These are phyloP conservation scores for Eleginops maclovinus DNA, from an alignment of 2,113 vertebrate genomes.

Conservation along the genomic window DNA sequence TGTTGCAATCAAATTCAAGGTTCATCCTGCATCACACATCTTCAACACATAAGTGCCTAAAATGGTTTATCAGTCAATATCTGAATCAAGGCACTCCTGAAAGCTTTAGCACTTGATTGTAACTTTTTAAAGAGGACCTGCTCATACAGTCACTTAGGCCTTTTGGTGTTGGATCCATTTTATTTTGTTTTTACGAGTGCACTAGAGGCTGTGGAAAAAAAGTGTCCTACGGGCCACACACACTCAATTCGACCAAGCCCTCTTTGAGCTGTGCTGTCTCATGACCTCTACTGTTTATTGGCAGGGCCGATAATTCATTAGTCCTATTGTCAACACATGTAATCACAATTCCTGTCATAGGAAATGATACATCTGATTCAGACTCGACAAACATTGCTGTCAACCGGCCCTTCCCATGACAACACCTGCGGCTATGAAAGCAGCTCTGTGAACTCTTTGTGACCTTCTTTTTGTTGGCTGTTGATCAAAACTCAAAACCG, in stretches of 20 bases:
- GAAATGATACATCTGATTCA: constrained; percentile 54
- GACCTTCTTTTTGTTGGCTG: not conserved
- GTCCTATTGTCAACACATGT: constrained; percentile 35
- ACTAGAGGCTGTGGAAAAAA: not conserved
- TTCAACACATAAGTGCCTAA: not conserved
- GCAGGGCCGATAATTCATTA: constrained; percentile 28
- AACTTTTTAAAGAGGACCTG: not conserved
- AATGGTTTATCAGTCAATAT: not conserved
- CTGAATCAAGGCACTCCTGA: not conserved
- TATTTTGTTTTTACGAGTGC: not conserved
- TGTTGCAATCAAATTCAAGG: not conserved
- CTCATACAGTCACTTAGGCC: not conserved
- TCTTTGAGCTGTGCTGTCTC: not conserved
- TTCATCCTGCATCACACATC: not conserved
- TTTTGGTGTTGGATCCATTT: not conserved
- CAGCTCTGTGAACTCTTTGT: constrained; percentile 29
- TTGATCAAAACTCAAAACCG: not conserved
- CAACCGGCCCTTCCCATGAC: constrained; percentile 1
- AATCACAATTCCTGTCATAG: constrained; percentile 10
- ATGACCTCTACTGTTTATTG: not conserved
- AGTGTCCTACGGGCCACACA: not conserved
- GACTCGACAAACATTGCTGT: constrained; percentile 30
- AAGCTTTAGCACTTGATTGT: not conserved
- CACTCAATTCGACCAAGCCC: not conserved
- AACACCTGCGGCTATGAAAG: not conserved